Evolutionary conservation across 2,113 vertebrate genomes (phyloP), one percentile per base, ranked within the genome.

Genomic region (Nyctereutes procyonoides): DNA sequence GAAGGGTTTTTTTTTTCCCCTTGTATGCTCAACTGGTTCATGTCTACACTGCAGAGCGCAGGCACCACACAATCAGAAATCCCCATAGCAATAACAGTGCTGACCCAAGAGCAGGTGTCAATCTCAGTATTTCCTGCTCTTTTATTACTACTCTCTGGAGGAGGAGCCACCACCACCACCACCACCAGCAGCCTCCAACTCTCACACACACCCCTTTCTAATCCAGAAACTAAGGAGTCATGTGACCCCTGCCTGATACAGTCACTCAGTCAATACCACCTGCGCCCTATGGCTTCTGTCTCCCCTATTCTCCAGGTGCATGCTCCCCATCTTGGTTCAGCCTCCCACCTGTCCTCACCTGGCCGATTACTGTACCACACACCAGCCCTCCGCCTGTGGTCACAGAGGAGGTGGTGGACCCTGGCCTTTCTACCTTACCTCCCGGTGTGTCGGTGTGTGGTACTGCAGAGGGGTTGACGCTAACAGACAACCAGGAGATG

Each of bases 41-140:
- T 19, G 7, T 60, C 58, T 19, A 15, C 11, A 32, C 38, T 30
- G 0, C 7, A 17, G 63, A 16, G 0, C 1, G 24, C 1, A 26
- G 35, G 63, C 32, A 1, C 4, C 24, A 3, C 16, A 51, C 9
- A 51, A 11, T 20, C 24, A 10, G 30, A 32, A 60, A 65, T 0
- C 16, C 87, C 32, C 1, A 8, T 5, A 43, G 28, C 43, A 5
- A 14, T 8, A 2, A 16, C 5, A 13, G 3, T 0, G 5, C 11
- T 14, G 0, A 2, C 38, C 58, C 13, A 19, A 51, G 0, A 15
- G 56, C 0, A 14, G 30, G 62, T 2, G 22, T 28, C 16, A 7
- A 1, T 2, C 16, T 35, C 71, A 55, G 28, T 6, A 63, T 24
- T 51, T 73, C 24, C 73, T 30, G 30, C 15, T n/a, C n/a, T 15